Conservation (phyloP, 1,140 invertebrate genomes). For the Drosophila parabipectinata region DNA sequence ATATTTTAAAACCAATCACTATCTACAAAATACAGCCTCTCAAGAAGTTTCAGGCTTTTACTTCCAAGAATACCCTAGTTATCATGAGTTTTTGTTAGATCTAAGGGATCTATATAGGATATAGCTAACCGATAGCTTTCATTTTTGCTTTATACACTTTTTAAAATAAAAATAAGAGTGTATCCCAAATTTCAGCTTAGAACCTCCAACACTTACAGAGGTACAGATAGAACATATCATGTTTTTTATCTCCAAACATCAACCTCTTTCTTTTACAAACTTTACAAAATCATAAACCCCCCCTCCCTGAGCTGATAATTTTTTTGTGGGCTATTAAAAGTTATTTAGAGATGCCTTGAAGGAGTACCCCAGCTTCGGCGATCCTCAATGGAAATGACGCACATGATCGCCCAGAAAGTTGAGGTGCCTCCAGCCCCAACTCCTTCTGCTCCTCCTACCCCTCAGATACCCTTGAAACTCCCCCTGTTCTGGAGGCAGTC, state of each 20-base stretch:
- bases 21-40: too few relatives aligned
- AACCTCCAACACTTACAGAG: too few relatives aligned
- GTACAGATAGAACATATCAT: too few relatives aligned
- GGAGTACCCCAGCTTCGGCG: conserved; percentile 14
- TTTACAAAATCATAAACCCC: background rate
- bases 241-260: too few relatives aligned
- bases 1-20: too few relatives aligned
- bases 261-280: background rate
- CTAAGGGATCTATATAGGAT: background rate
- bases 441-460: too few relatives aligned
- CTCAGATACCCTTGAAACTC: background rate
- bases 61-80: background rate
- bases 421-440: background rate
- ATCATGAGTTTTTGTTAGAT: background rate
- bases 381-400: conserved; percentile 42
- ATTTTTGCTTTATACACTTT: too few relatives aligned
- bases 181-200: too few relatives aligned
- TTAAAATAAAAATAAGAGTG: too few relatives aligned
- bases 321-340: background rate
- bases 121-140: too few relatives aligned
- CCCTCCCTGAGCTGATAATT: background rate
- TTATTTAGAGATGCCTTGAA: background rate
- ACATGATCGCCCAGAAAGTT: conserved; percentile 39
- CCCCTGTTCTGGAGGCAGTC: conserved; percentile 20
- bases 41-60: too few relatives aligned